These are phyloP conservation scores for Lindbergichthys nudifrons DNA, from an alignment of 2,797 vertebrate species.

Conservation along the genomic window DNA sequence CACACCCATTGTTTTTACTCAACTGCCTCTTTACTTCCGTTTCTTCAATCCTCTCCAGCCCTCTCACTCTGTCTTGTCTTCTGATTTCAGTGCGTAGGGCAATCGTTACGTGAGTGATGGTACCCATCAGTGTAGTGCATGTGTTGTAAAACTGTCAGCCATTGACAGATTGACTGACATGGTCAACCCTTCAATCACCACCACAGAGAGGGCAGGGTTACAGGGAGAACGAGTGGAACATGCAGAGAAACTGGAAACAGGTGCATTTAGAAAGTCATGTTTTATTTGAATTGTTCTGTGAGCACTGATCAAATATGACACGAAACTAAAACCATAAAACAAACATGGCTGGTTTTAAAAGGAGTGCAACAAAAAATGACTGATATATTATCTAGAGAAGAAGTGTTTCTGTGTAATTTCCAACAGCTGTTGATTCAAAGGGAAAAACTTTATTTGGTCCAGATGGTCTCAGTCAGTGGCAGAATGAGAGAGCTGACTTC, in stretches of 20 bases:
- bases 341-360: constrained; percentile 62
- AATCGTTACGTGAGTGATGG: constrained; percentile 84
- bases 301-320: constrained; percentile 62
- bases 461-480: constrained; percentile 83
- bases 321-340: constrained; percentile 63
- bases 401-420: constrained; percentile 74
- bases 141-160: constrained; percentile 88
- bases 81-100: constrained; percentile 66
- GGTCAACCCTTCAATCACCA: constrained; percentile 82
- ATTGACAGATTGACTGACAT: constrained; percentile 86
- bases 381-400: constrained; percentile 50
- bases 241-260: constrained; percentile 45
- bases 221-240: constrained; percentile 27
- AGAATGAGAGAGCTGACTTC: constrained; percentile 80
- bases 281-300: constrained; percentile 45
- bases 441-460: constrained; percentile 81
- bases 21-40: constrained; percentile 34
- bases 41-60: constrained; percentile 56
- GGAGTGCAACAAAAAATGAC: constrained; percentile 32
- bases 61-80: constrained; percentile 75
- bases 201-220: constrained; percentile 25
- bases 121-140: constrained; percentile 85
- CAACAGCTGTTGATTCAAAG: constrained; percentile 86
- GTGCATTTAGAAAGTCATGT: constrained; percentile 45
- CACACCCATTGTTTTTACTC: constrained; percentile 55